Evolutionary conservation across 1,140 invertebrate genomes (phyloP).

Genomic region (Trissolcus basalis): DNA sequence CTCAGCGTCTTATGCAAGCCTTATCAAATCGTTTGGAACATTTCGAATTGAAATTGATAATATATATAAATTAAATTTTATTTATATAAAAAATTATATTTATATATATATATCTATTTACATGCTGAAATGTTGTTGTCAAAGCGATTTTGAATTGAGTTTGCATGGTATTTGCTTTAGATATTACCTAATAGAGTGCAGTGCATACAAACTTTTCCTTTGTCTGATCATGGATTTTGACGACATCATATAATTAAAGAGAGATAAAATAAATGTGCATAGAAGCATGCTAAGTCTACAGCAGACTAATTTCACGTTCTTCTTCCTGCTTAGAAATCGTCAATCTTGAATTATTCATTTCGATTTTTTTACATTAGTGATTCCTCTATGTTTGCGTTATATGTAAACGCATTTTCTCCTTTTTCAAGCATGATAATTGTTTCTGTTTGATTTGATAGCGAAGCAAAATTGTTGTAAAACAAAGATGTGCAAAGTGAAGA

Average conservation of each 20-base stretch:
- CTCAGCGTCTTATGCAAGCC: slow-evolving; percentile 4
- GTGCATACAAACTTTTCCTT: background rate
- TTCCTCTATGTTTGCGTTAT: background rate
- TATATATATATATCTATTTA: too few species aligned
- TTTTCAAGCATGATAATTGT: too few species aligned
- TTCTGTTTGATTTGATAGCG: too few species aligned
- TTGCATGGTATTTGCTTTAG: slow-evolving; percentile 10
- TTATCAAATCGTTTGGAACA: too few species aligned
- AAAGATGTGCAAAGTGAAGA: too few species aligned
- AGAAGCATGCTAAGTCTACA: too few species aligned
- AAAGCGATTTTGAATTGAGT: slow-evolving; percentile 16
- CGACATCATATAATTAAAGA: too few species aligned
- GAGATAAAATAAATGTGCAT: too few species aligned
- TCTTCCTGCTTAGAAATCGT: background rate
- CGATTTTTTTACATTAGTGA: background rate
- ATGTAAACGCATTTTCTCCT: background rate
- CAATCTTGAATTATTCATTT: background rate
- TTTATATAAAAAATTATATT: too few species aligned
- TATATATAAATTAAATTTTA: slow-evolving; percentile 2
- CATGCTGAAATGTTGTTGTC: too few species aligned
- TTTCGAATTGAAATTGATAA: background rate
- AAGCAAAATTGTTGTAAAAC: too few species aligned
- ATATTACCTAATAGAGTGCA: slow-evolving; percentile 10
- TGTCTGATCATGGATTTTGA: background rate
- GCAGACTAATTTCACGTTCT: background rate